These are phyloP conservation scores for Ianthella basta DNA, from an alignment of 37 sponge, comb jelly and placozoan species.

Conservation along the genomic window DNA sequence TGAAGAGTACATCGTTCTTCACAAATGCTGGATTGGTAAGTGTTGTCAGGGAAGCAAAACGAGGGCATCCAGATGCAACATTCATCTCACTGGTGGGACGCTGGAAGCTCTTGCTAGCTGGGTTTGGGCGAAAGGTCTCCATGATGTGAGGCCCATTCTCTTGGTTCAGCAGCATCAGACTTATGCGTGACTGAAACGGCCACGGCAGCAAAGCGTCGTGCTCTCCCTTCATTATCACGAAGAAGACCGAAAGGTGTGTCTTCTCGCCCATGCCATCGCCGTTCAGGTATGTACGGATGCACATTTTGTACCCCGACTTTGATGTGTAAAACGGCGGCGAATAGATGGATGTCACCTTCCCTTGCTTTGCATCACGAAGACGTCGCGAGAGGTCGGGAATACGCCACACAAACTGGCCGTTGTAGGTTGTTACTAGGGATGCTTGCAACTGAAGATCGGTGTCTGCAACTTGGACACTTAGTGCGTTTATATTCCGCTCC, in stretches of 20 bases:
- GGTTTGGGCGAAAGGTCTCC: slow-evolving; percentile 31
- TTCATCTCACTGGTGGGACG: slow-evolving; percentile 64
- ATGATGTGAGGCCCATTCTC: not conserved
- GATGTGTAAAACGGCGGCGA: slow-evolving; percentile 82
- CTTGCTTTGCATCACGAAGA: slow-evolving; percentile 70
- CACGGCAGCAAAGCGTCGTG: slow-evolving; percentile 30
- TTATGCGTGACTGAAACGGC: slow-evolving; percentile 29
- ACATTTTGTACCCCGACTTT: slow-evolving; percentile 88
- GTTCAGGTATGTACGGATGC: slow-evolving; percentile 79
- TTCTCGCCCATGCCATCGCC: slow-evolving; percentile 84
- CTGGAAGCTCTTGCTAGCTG: slow-evolving; percentile 47
- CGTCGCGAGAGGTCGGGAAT: slow-evolving; percentile 78
- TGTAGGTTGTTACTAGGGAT: slow-evolving; percentile 78
- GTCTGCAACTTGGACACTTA: slow-evolving; percentile 57
- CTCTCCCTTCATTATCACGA: slow-evolving; percentile 86
- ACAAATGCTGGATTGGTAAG: slow-evolving; percentile 60
- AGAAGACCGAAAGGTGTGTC: slow-evolving; percentile 84
- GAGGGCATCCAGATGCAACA: slow-evolving; percentile 77
- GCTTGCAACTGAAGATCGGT: slow-evolving; percentile 83
- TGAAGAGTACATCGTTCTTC: slow-evolving; percentile 68
- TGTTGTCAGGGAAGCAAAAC: slow-evolving; percentile 51
- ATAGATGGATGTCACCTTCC: slow-evolving; percentile 74
- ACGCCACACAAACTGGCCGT: slow-evolving; percentile 80
- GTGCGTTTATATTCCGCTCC: slow-evolving; percentile 27
- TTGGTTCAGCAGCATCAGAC: slow-evolving; percentile 24